Evolutionary conservation across 1,140 invertebrate genomes (phyloP).

Genomic region (Delia radicum): DNA sequence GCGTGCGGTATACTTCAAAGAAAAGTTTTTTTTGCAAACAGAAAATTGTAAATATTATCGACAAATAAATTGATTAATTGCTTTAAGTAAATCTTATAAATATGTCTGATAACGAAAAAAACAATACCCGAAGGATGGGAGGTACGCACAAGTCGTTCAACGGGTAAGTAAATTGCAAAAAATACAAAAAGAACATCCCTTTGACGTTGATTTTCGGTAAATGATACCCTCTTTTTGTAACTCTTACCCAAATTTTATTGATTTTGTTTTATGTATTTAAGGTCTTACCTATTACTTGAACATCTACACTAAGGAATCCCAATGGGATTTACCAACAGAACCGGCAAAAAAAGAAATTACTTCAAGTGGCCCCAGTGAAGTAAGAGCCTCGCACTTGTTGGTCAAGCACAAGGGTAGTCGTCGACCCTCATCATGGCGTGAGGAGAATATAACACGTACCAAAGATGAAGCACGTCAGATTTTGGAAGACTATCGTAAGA

Average conservation of each 20-base stretch:
- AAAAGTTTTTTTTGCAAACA: background rate
- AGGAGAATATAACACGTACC: conserved; percentile 87
- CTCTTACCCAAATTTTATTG: background rate
- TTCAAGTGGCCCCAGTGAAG: conserved; percentile 59
- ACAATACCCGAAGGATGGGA: conserved; percentile 87
- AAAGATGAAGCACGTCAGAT: conserved; percentile 93
- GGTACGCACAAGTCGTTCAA: conserved; percentile 84
- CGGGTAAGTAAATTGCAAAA: conserved; percentile 68
- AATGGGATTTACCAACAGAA: conserved; percentile 93
- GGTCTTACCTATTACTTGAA: conserved; percentile 94
- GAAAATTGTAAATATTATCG: background rate
- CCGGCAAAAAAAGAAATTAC: conserved; percentile 66
- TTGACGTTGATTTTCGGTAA: background rate
- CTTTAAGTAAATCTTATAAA: background rate
- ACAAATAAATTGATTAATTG: background rate
- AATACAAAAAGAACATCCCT: background rate
- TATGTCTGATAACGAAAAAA: conserved; percentile 63
- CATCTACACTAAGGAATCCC: conserved; percentile 93
- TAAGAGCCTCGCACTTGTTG: conserved; percentile 91
- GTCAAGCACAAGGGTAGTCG: conserved; percentile 95
- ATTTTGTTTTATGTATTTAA: conserved; percentile 52
- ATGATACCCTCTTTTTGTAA: background rate
- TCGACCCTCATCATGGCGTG: conserved; percentile 92
- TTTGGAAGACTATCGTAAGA: conserved; percentile 64
- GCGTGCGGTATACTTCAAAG: background rate